phyloP scores from a whole-genome alignment of 2,113 vertebrate genomes.

The Antechinus stuartii region DNA sequence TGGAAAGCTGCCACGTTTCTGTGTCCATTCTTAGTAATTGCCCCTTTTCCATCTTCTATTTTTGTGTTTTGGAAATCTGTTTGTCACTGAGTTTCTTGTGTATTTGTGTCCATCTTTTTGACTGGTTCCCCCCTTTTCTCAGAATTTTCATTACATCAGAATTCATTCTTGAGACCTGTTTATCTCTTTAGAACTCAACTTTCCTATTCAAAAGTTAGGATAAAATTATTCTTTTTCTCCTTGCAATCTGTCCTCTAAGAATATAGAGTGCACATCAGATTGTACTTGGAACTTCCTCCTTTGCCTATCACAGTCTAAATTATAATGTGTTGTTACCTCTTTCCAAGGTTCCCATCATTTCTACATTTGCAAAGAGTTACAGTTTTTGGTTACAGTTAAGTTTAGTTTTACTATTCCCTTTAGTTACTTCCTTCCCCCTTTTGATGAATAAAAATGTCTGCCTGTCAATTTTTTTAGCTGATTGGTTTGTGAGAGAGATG shows the following conservation, averaged over 20 bases:
- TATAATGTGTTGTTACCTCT: neutral
- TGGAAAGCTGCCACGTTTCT: neutral
- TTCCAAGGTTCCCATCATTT: no score
- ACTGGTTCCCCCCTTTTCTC: no score
- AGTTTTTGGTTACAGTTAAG: neutral
- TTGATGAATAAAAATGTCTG: constrained; percentile 1
- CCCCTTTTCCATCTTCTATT: neutral
- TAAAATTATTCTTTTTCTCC: neutral
- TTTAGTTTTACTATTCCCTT: neutral
- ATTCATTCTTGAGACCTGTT: neutral
- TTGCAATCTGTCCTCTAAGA: neutral
- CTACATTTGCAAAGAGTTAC: neutral
- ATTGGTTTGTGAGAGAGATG: neutral
- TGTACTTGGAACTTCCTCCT: neutral
- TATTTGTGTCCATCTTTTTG: no score
- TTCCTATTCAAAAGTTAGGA: neutral
- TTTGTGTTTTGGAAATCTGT: neutral
- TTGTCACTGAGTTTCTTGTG: neutral
- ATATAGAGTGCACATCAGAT: neutral
- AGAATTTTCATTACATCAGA: neutral
- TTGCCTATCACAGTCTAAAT: neutral
- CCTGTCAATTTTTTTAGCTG: neutral
- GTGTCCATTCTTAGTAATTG: neutral
- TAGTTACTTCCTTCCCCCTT: neutral
- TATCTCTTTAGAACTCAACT: neutral